Evolutionary conservation across 2,888 invertebrate species (phyloP).

Genomic region (Capitulum mitella): DNA sequence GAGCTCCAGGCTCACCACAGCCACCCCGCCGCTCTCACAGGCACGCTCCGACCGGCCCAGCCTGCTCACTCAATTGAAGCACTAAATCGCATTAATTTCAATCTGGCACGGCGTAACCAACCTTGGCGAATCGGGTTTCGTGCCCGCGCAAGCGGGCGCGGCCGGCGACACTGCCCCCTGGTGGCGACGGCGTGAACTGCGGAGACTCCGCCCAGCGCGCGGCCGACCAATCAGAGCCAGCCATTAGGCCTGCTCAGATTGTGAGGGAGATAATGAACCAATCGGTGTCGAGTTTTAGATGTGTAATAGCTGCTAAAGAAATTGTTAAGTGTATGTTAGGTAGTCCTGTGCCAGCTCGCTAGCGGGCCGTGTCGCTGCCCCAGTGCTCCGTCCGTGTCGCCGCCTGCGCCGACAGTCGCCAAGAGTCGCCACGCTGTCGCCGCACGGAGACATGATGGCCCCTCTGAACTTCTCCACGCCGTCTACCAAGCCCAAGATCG

Average conservation of each 20-base stretch:
- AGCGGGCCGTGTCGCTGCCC: not conserved
- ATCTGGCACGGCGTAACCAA: slow-evolving; percentile 21
- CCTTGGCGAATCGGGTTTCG: slow-evolving; percentile 6
- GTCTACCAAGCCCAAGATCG: slow-evolving; percentile 47
- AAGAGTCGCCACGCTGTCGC: not conserved
- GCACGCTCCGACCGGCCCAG: not conserved
- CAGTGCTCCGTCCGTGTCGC: too few relatives aligned
- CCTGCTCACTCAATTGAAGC: not conserved
- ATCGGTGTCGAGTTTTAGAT: slow-evolving; percentile 24
- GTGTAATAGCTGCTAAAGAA: slow-evolving; percentile 25
- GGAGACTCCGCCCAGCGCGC: not conserved
- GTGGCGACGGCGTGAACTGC: not conserved
- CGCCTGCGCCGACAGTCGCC: not conserved
- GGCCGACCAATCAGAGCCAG: not conserved
- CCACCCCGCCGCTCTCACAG: not conserved
- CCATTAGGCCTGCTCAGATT: slow-evolving; percentile 12
- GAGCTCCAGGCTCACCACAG: too few relatives aligned
- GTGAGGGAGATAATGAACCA: slow-evolving; percentile 20
- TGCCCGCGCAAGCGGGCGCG: not conserved
- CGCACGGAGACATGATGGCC: slow-evolving; percentile 3
- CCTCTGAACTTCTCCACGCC: slow-evolving; percentile 27
- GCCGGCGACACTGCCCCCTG: not conserved
- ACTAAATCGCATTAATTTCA: slow-evolving; percentile 23
- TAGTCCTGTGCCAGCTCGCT: not conserved
- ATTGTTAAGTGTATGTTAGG: slow-evolving; percentile 18